phyloP scores from a whole-genome alignment of 2,113 vertebrate species.

The Nesogale talazaci region DNA sequence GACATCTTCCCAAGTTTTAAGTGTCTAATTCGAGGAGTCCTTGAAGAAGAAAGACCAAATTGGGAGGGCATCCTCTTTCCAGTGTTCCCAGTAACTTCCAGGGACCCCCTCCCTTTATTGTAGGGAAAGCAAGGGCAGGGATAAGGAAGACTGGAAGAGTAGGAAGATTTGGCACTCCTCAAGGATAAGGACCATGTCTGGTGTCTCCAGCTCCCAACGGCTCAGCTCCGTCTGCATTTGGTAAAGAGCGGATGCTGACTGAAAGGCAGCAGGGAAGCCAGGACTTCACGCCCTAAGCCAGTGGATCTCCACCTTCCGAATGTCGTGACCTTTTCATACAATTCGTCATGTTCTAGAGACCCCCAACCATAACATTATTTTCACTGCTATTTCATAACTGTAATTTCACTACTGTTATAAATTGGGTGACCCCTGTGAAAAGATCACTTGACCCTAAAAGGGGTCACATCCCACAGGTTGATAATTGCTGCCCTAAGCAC shows the following conservation, averaged over 20 bases:
- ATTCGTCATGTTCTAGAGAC: too few species aligned
- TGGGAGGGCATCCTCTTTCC: background rate
- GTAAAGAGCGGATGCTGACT: background rate
- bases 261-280: background rate
- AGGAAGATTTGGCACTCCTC: background rate
- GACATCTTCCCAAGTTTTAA: background rate
- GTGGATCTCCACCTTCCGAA: background rate
- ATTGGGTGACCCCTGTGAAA: too few species aligned
- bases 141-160: background rate
- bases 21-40: background rate
- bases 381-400: too few species aligned
- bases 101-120: background rate
- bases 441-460: too few species aligned
- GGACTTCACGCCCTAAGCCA: background rate
- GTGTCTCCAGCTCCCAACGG: background rate
- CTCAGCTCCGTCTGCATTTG: background rate
- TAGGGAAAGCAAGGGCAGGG: background rate
- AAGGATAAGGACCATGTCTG: background rate
- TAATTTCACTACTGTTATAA: too few species aligned
- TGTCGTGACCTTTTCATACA: background rate
- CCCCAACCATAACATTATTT: too few species aligned
- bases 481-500: too few species aligned
- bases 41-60: background rate
- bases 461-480: too few species aligned
- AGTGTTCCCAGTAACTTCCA: background rate